phyloP scores from a whole-genome alignment of 2,888 invertebrate species.

The Machimus atricapillus region DNA sequence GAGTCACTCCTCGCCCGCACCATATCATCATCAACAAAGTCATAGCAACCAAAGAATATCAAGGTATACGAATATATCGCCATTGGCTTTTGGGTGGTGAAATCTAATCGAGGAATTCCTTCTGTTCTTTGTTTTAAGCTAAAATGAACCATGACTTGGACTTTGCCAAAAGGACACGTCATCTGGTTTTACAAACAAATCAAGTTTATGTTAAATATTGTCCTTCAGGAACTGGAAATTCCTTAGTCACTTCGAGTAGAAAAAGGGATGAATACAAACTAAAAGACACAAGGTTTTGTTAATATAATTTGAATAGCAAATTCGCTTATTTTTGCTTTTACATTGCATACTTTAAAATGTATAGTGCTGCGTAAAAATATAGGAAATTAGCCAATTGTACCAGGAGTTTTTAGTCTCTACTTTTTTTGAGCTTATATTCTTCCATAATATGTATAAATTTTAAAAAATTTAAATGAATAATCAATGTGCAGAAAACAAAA shows the following conservation, averaged over 20 bases:
- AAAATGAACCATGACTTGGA: neutral
- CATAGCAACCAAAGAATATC: neutral
- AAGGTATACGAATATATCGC: neutral
- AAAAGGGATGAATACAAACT: too few relatives aligned
- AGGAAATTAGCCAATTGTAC: too few relatives aligned
- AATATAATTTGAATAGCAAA: too few relatives aligned
- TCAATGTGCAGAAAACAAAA: too few relatives aligned
- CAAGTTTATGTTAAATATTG: neutral
- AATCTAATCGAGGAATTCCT: neutral
- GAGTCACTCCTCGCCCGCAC: constrained; percentile 11
- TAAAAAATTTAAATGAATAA: too few relatives aligned
- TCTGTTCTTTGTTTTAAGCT: neutral
- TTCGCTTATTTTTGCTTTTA: too few relatives aligned
- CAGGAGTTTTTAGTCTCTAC: too few relatives aligned
- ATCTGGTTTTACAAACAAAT: neutral
- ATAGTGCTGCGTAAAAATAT: too few relatives aligned
- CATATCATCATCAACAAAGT: neutral
- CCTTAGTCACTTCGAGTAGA: neutral
- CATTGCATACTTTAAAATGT: too few relatives aligned
- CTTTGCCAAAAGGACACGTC: neutral
- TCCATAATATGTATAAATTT: too few relatives aligned
- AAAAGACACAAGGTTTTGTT: too few relatives aligned
- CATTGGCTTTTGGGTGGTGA: neutral
- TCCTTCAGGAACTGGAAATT: neutral
- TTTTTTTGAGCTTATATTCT: neutral